Conservation (phyloP, 2,113 vertebrate genomes). For the Casuarius casuarius region DNA sequence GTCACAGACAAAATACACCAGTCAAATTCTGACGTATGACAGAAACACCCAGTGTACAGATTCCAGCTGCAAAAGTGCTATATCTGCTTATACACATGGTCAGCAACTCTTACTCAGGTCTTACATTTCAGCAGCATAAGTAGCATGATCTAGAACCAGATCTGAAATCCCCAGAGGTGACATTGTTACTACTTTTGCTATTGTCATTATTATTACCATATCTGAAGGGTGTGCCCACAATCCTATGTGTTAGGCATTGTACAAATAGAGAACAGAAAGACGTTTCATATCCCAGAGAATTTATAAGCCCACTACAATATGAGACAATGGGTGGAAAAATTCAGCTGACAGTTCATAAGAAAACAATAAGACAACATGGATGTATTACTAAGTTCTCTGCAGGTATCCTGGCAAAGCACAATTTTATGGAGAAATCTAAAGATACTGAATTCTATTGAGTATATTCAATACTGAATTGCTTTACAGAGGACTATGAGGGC, state of each 20-base stretch:
- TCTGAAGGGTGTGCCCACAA: rapidly evolving
- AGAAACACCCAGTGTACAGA: not conserved
- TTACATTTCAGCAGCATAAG: not conserved
- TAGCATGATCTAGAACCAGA: not conserved
- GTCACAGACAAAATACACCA: not conserved
- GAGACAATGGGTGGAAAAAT: not conserved
- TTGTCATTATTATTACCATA: not conserved
- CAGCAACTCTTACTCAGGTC: not conserved
- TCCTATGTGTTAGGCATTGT: not conserved
- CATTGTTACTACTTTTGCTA: not conserved
- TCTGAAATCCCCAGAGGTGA: not conserved
- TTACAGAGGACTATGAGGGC: not conserved
- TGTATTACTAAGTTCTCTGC: not conserved
- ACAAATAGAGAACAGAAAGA: not conserved
- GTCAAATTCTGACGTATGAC: not conserved
- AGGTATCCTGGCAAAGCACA: not conserved
- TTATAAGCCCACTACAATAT: not conserved
- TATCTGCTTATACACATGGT: not conserved
- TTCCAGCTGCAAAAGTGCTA: not conserved
- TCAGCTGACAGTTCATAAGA: not conserved
- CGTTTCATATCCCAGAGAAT: not conserved
- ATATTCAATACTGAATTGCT: not conserved
- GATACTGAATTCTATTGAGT: not conserved
- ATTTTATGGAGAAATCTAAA: not conserved
- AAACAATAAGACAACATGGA: not conserved